Evolutionary conservation across 2,113 vertebrate genomes (phyloP), one percentile per base, ranked within the genome.

Genomic region (Tiliqua scincoides): DNA sequence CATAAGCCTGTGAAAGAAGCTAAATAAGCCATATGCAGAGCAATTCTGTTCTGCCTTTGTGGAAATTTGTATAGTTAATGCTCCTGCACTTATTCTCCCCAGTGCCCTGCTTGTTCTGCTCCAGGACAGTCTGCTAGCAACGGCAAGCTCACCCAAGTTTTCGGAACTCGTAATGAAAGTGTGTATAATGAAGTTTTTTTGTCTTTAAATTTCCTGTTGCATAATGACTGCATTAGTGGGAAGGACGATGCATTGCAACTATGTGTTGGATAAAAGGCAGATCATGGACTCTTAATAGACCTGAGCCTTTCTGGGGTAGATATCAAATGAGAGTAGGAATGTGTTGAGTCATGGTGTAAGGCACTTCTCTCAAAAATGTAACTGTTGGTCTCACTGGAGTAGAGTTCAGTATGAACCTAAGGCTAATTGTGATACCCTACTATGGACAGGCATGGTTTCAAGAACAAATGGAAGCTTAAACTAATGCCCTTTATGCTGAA

Each of bases 101-200:
- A 99, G 99, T 84, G 98, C 99, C 89, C 96, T 99, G 76, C 97
- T 99, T 92, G 97, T 99, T 94, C 94, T 99, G 90, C 98, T 99
- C 14, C 99, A 99, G 95, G 99, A 99, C 94, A 99, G 98, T 88
- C 95, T 99, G 25, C 96, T 98, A 89, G 96, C 98, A 72, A 98
- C 98, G 59, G 97, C 98, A 35, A 98, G 96, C 85, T 98, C 98
- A 67, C 98, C 98, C 0, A 98, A 97, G 95, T 98, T 99, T 94
- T 98, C 98, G 23, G 98, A 99, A 84, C 97, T 99, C 85, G 97
- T 99, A 88, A 98, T 99, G 98, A 99, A 99, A 98, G 92, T 77
- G 90, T 79, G 87, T 91, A 2, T 86, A 88, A 85, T 75, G n/a
- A 76, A 52, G 9, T 10, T 83, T 82, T 84, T 74, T 23, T 84